A percentile compares a stretch with the other conserved stretches of the same genome.
phyloP scores from a whole-genome alignment of 2,888 invertebrate genomes.

The Oscheius sp. region DNA sequence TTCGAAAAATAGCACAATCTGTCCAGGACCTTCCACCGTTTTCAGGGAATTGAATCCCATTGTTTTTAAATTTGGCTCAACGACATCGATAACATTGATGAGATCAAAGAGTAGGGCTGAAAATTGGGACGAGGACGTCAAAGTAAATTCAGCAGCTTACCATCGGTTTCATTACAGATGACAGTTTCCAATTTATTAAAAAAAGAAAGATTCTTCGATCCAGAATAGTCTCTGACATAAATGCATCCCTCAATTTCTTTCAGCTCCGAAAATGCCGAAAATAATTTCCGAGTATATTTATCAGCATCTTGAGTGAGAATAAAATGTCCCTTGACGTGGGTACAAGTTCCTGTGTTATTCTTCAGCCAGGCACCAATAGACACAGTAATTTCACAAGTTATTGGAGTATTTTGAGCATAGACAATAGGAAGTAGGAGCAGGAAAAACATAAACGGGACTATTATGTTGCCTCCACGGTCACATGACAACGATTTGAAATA shows the following conservation, averaged over 20 bases:
- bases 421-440: too few relatives aligned
- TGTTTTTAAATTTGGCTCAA: neutral
- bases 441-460: too few relatives aligned
- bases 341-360: neutral
- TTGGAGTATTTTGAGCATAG: neutral
- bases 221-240: neutral
- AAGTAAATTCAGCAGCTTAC: neutral
- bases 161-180: neutral
- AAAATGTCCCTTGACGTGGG: slow-evolving; percentile 1
- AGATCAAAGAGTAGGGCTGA: neutral
- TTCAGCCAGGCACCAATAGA: neutral
- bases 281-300: too few relatives aligned
- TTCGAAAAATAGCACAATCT: neutral
- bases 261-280: neutral
- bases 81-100: neutral
- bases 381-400: neutral
- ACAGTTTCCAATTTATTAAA: neutral
- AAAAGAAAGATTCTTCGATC: neutral
- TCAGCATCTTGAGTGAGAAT: neutral
- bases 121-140: too few relatives aligned
- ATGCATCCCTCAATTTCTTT: neutral
- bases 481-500: too few relatives aligned
- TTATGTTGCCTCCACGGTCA: too few relatives aligned
- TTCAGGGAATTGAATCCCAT: slow-evolving; percentile 8
- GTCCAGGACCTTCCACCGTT: neutral